Evolutionary conservation across 2,113 vertebrate species (phyloP), one percentile per base, ranked within the genome.

Genomic region (Nycticorax nycticorax): DNA sequence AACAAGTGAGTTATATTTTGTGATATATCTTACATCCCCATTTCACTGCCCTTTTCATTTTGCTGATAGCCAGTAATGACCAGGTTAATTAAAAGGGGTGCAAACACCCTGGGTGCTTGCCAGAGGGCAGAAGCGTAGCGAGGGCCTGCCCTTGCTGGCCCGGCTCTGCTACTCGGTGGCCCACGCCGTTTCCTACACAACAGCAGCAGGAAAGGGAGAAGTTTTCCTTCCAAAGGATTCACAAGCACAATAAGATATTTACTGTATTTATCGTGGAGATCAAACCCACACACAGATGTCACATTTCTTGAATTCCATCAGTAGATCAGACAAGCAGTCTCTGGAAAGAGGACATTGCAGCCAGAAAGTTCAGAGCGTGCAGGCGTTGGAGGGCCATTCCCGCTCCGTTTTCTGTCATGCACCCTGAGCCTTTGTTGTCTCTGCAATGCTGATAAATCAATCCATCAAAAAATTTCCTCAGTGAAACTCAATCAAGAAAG

Each of bases 401-500:
- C 91, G 86, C 81, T 96, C 98, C 96, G 66, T 89, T 97, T 97
- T 98, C 98, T 98, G 98, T 98, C 98, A 80, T 93, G 98, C 98
- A 98, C 98, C 97, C 97, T 94, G 97, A 98, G 99, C 99, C 99
- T 99, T 99, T 99, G 99, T 99, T 99, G 99, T 99, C 98, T 99
- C 99, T 97, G 98, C 98, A 98, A 96, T 99, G 99, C 99, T 99
- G 99, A 99, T 99, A 99, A 99, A 99, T 99, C 99, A 99, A 99
- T 99, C 99, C 99, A 99, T 99, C 99, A 99, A 99, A 99, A 99
- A 99, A 99, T 99, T 99, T 99, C 99, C 99, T 99, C 99, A 99
- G 99, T 99, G 99, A 99, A 99, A 99, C 99, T 99, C 99, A 99
- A 99, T 99, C 99, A 99, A 99, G 99, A 99, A 99, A 99, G 99